A percentile compares a stretch with the other conserved stretches of the same genome.
phyloP scores from a whole-genome alignment of 2,888 invertebrate species.

The Dasysyrphus albostriatus region DNA sequence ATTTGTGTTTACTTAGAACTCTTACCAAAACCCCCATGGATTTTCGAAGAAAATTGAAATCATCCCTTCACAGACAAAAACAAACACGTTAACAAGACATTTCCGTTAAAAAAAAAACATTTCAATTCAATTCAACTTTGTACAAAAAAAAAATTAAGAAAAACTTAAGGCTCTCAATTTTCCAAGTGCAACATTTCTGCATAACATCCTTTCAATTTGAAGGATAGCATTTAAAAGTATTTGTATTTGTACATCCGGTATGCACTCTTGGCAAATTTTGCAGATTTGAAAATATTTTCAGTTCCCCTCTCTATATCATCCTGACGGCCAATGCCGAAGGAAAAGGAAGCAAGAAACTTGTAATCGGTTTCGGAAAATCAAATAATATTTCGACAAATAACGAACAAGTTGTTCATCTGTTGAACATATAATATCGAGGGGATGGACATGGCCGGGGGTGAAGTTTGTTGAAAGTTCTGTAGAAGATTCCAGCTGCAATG shows the following conservation, averaged over 20 bases:
- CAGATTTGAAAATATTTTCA: slow-evolving; percentile 50
- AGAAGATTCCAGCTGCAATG: slow-evolving; percentile 2
- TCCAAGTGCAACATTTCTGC: slow-evolving; percentile 34
- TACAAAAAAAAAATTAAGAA: slow-evolving; percentile 12
- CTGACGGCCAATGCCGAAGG: not conserved
- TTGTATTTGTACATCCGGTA: slow-evolving; percentile 22
- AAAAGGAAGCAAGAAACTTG: slow-evolving; percentile 50
- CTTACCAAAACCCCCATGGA: not conserved
- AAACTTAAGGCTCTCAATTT: slow-evolving; percentile 30
- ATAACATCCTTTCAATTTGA: slow-evolving; percentile 19
- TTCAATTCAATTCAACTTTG: slow-evolving; percentile 3
- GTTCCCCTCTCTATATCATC: slow-evolving; percentile 1
- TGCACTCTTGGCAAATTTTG: slow-evolving; percentile 49
- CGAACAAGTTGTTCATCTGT: slow-evolving; percentile 73
- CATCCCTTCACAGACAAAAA: slow-evolving; percentile 35
- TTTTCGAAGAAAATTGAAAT: slow-evolving; percentile 58
- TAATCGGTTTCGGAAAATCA: slow-evolving; percentile 73
- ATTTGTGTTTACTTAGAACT: slow-evolving; percentile 32
- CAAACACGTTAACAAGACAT: slow-evolving; percentile 66
- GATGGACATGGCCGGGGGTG: too few relatives aligned
- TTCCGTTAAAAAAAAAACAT: slow-evolving; percentile 8
- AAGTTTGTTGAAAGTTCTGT: slow-evolving; percentile 14
- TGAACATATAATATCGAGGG: slow-evolving; percentile 33
- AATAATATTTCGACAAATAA: slow-evolving; percentile 68
- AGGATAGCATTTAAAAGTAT: slow-evolving; percentile 15